phyloP scores from a whole-genome alignment of 2,113 vertebrate species.

The Ochotona curzoniae region DNA sequence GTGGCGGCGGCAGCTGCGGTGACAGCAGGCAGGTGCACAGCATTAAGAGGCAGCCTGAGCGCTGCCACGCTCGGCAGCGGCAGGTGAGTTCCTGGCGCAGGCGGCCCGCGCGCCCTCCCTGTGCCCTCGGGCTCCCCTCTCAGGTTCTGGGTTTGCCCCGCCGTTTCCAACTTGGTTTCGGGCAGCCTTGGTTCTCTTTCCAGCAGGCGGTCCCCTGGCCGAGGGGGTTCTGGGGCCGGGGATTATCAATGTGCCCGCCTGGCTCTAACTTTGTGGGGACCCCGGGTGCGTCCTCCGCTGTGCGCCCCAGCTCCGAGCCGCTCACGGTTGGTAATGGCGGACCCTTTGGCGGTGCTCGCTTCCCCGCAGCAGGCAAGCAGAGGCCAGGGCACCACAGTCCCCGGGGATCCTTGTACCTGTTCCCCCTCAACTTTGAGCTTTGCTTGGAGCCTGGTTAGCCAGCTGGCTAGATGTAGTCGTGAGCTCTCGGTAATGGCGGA shows the following conservation, averaged over 20 bases:
- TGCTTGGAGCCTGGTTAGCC: neutral
- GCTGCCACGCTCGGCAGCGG: slow-evolving; percentile 4
- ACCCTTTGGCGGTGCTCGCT: neutral
- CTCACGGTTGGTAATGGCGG: slow-evolving; percentile 59
- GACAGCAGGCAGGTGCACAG: neutral
- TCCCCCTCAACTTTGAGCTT: slow-evolving; percentile 28
- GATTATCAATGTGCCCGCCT: neutral
- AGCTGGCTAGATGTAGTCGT: neutral
- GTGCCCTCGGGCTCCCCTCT: neutral
- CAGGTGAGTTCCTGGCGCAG: slow-evolving; percentile 71
- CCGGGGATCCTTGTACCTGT: neutral
- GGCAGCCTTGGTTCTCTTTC: neutral
- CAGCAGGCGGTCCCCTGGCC: neutral
- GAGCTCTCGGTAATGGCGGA: slow-evolving; percentile 34
- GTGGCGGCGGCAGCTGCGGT: neutral
- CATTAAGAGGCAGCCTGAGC: neutral
- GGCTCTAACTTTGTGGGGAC: slow-evolving; percentile 68
- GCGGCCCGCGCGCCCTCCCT: neutral
- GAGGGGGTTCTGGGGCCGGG: neutral
- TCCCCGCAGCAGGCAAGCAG: neutral
- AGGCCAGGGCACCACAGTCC: neutral
- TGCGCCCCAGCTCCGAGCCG: slow-evolving; percentile 10
- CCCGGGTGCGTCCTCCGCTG: neutral
- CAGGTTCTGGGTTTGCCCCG: neutral
- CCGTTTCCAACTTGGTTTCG: slow-evolving; percentile 49